These are phyloP conservation scores for Temnopleurus reevesii DNA, from an alignment of 53 echinoderm and acorn worm genomes.

Conservation along the genomic window DNA sequence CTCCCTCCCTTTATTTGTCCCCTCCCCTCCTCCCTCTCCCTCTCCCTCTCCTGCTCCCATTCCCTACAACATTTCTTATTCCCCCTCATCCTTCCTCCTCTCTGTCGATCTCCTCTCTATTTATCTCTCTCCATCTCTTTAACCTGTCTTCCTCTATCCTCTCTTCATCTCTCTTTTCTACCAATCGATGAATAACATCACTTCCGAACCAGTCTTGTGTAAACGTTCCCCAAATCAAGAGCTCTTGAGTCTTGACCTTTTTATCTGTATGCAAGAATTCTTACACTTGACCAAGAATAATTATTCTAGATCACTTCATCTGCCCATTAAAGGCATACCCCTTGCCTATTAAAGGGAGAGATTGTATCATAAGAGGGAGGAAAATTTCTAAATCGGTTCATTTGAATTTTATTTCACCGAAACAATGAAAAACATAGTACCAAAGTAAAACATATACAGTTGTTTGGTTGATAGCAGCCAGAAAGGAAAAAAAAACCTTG, in stretches of 20 bases:
- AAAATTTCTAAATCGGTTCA: no score
- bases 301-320: conserved; percentile 27
- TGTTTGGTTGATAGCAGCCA: no score
- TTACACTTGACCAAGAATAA: conserved; percentile 33
- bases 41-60: not conserved
- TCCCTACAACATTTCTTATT: not conserved
- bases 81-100: not conserved
- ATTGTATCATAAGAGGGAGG: no score
- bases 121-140: not conserved
- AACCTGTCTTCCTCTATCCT: not conserved
- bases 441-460: no score
- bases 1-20: not conserved
- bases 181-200: conserved; percentile 27
- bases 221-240: conserved; percentile 10
- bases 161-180: no score
- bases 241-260: conserved; percentile 22
- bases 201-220: conserved; percentile 14
- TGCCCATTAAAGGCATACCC: not conserved
- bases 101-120: not conserved
- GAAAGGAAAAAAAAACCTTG: no score
- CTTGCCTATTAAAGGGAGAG: no score
- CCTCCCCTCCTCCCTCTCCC: not conserved
- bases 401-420: no score
- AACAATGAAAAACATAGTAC: no score
- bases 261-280: conserved; percentile 30